Conservation (phyloP, 2,113 vertebrate species). For the Coracopsis vasa region DNA sequence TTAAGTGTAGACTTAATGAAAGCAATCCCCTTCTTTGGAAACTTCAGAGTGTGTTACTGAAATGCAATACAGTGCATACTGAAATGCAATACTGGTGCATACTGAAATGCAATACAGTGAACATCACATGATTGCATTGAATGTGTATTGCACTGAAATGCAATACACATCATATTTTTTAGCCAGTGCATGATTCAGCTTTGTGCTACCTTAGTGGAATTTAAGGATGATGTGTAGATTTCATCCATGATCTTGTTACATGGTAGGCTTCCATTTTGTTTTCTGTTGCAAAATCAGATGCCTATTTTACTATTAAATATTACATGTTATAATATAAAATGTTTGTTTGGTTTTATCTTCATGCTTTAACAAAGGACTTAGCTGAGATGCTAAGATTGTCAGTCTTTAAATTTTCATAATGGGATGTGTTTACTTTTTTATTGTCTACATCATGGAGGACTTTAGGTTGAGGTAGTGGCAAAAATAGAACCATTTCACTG, state of each 20-base stretch:
- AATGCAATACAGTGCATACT: neutral
- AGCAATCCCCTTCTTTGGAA: neutral
- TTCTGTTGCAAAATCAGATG: neutral
- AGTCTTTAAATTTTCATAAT: neutral
- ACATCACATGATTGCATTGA: neutral
- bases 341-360: neutral
- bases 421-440: neutral
- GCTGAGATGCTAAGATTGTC: neutral
- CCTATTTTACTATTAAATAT: neutral
- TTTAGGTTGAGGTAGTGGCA: neutral
- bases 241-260: neutral
- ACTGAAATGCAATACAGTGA: neutral
- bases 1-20: neutral
- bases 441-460: neutral
- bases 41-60: neutral
- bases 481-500: neutral
- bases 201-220: conserved; percentile 17
- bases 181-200: neutral
- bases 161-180: neutral
- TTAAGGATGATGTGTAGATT: neutral
- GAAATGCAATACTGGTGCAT: neutral
- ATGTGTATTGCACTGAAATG: neutral
- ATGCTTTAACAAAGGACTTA: neutral
- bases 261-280: neutral
- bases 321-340: neutral